Evolutionary conservation across 2,113 vertebrate species (phyloP).

Genomic region (Paratilapia polleni): DNA sequence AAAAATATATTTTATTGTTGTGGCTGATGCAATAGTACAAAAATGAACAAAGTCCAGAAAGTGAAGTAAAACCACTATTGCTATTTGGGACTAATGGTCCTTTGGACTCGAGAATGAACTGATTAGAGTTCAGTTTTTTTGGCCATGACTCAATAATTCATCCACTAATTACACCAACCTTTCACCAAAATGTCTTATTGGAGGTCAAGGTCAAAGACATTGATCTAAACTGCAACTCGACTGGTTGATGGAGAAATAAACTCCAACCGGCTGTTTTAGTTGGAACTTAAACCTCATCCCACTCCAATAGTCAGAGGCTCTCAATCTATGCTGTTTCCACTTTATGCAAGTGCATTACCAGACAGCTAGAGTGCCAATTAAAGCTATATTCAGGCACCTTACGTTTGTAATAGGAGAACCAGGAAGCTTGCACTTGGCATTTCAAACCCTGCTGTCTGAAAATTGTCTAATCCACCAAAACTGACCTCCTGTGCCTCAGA

Average conservation of each 20-base stretch:
- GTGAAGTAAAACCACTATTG: too few relatives aligned
- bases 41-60: too few relatives aligned
- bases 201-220: not conserved
- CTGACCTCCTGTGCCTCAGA: not conserved
- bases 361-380: not conserved
- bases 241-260: not conserved
- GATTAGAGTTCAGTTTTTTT: not conserved
- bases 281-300: not conserved
- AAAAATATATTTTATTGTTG: too few relatives aligned
- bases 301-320: not conserved
- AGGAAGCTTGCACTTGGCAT: not conserved
- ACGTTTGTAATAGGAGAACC: not conserved
- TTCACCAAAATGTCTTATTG: not conserved
- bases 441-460: not conserved
- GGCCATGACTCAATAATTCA: not conserved
- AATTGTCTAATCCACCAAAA: not conserved
- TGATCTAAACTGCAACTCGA: not conserved
- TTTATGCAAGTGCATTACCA: not conserved
- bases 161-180: not conserved
- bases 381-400: not conserved
- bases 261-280: not conserved
- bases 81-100: too few relatives aligned
- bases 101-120: too few relatives aligned
- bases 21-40: too few relatives aligned
- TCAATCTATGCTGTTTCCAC: not conserved